Conservation (phyloP, 2,888 invertebrate species). For the Thymelicus acteon region DNA sequence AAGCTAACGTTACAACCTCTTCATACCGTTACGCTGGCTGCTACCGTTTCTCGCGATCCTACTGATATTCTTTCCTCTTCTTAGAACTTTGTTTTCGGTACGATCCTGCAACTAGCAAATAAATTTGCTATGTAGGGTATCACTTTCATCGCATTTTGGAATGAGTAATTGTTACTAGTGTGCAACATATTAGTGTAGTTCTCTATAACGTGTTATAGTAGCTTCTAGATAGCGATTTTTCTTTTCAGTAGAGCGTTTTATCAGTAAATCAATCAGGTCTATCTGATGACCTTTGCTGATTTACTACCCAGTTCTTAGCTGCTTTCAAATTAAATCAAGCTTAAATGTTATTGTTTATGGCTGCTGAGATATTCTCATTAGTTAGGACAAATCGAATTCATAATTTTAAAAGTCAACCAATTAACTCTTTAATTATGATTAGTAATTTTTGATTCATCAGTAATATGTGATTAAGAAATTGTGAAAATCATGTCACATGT, state of each 20-base stretch:
- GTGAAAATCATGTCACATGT: too few relatives aligned
- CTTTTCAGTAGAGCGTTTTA: conserved; percentile 18
- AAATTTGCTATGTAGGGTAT: conserved; percentile 38
- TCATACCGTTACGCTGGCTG: conserved; percentile 55
- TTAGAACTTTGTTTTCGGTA: conserved; percentile 40
- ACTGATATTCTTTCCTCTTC: conserved; percentile 49
- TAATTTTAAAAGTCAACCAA: background rate
- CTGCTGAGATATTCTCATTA: conserved; percentile 21
- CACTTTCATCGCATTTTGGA: conserved; percentile 35
- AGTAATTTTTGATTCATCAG: too few relatives aligned
- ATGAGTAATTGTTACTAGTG: conserved; percentile 33
- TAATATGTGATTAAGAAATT: too few relatives aligned
- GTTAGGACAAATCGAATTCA: conserved; percentile 17
- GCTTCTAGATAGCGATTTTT: conserved; percentile 31
- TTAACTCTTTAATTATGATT: background rate
- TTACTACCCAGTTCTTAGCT: conserved; percentile 15
- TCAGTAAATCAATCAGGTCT: conserved; percentile 30
- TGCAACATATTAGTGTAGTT: conserved; percentile 13
- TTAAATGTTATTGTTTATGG: conserved; percentile 30
- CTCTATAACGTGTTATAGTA: conserved; percentile 19
- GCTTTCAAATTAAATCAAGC: conserved; percentile 31
- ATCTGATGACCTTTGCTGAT: conserved; percentile 38
- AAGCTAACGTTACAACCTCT: conserved; percentile 52
- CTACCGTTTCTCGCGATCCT: conserved; percentile 67
- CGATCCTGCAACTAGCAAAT: conserved; percentile 26